Base-by-base conservation (phyloP, 37 sponge, comb jelly and placozoan genomes). In the Agelas oroides region DNA sequence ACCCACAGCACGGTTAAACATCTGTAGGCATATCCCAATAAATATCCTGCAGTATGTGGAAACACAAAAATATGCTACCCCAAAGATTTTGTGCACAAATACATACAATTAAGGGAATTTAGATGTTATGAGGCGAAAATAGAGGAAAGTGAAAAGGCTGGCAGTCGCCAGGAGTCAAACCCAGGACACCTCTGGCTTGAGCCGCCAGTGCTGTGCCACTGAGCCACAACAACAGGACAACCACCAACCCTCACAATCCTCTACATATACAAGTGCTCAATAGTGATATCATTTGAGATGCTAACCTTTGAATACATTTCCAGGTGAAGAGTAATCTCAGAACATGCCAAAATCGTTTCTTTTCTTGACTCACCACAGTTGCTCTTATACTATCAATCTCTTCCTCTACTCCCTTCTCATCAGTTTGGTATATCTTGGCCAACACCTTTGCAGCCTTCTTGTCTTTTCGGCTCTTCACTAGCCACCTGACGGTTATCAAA, bases 1-100 rank as follows among this genome's bases (percentile, higher is more conserved):
- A 11, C 90, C 90, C 5, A 80, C 86, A 65, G 33, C 32, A 36
- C 86, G 86, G 24, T 89, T 85, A 78, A 89, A 89, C 8, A 89
- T 23, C 59, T 89, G 90, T 23, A 84, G n/a, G 5, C 59, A 35
- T 58, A 78, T 63, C 1, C 90, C 90, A 25, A 89, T 57, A n/a
- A 69, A 14, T 25, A 84, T 13, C 36, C 90, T 89, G 52, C 18
- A 8, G 8, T 53, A 60, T n/a, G n/a, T 32, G 54, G 60, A 76
- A 12, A 46, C 46, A 8, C 8, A 46, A 3, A 46, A 12, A 12
- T 8, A n/a, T n/a, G n/a, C n/a, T n/a, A n/a, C n/a, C n/a, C n/a
- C n/a, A n/a, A n/a, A n/a, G 3, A 46, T 12, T 46, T 12, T 46
- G 46, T 46, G 8, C 46, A 12, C 3, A 8, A 46, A 46, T n/a